Evolutionary conservation across 2,888 invertebrate species (phyloP).

Genomic region (Copidosoma aretas): DNA sequence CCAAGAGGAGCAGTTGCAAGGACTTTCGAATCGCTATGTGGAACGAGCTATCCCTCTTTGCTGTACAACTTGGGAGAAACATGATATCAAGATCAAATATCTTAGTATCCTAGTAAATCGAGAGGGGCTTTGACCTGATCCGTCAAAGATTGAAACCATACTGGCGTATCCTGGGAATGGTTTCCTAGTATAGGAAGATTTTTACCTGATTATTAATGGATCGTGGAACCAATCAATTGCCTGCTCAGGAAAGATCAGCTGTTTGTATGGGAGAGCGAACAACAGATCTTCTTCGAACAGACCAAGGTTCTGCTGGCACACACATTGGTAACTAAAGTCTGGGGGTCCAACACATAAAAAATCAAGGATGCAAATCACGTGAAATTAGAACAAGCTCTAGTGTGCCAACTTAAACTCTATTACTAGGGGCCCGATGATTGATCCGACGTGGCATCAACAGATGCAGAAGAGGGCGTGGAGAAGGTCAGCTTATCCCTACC

Average conservation of each 20-base stretch:
- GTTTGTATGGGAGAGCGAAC: constrained; percentile 20
- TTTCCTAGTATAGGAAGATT: constrained; percentile 50
- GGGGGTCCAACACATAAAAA: too few species aligned
- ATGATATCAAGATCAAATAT: constrained; percentile 21
- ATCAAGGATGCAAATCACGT: too few species aligned
- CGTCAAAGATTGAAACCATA: constrained; percentile 33
- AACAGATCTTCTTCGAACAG: neutral
- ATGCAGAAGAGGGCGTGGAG: too few species aligned
- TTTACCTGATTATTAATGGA: constrained; percentile 42
- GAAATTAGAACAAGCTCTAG: too few species aligned
- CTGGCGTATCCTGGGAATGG: constrained; percentile 48
- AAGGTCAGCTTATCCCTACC: too few species aligned
- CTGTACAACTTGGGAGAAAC: too few species aligned
- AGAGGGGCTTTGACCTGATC: constrained; percentile 43
- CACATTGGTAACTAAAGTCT: neutral
- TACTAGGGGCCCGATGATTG: too few species aligned
- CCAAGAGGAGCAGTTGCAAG: too few species aligned
- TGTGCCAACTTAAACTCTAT: too few species aligned
- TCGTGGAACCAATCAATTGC: constrained; percentile 40
- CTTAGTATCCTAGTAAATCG: constrained; percentile 49
- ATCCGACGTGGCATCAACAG: too few species aligned
- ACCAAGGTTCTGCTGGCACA: neutral
- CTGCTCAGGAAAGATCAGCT: neutral
- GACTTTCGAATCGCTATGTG: too few species aligned
- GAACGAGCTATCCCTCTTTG: too few species aligned